Evolutionary conservation across 1,140 invertebrate species (phyloP).

Genomic region (Dreissena polymorpha): DNA sequence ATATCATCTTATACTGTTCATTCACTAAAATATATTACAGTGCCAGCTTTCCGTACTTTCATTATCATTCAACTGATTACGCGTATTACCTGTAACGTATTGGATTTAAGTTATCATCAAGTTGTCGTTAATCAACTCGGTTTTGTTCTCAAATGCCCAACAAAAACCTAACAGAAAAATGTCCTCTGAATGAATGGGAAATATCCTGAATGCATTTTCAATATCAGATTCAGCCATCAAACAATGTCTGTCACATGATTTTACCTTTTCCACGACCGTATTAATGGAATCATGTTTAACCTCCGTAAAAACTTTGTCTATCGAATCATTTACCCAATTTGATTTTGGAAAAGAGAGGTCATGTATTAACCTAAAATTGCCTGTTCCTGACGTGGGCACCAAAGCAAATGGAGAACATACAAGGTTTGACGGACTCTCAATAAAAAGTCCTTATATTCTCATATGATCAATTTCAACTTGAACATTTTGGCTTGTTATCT

Average conservation of each 20-base stretch:
- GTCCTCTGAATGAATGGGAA: constrained; percentile 30
- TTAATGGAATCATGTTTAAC: constrained; percentile 29
- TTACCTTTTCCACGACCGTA: constrained; percentile 20
- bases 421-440: constrained; percentile 6
- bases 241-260: background rate
- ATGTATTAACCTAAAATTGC: constrained; percentile 26
- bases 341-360: constrained; percentile 34
- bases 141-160: no score
- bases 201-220: constrained; percentile 30
- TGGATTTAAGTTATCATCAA: no score
- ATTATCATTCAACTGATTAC: no score
- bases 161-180: constrained; percentile 19
- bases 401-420: constrained; percentile 25
- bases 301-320: background rate
- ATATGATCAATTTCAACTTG: no score
- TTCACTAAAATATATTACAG: no score
- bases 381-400: constrained; percentile 25
- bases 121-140: no score
- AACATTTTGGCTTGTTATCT: no score
- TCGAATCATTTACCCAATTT: constrained; percentile 17
- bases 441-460: no score
- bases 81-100: no score
- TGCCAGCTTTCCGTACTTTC: no score
- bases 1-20: no score
- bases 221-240: constrained; percentile 31